Percentiles rank a stretch among this genome's conserved stretches.
Conservation (phyloP, 2,113 vertebrate genomes). For the Corydoras maculifer region DNA sequence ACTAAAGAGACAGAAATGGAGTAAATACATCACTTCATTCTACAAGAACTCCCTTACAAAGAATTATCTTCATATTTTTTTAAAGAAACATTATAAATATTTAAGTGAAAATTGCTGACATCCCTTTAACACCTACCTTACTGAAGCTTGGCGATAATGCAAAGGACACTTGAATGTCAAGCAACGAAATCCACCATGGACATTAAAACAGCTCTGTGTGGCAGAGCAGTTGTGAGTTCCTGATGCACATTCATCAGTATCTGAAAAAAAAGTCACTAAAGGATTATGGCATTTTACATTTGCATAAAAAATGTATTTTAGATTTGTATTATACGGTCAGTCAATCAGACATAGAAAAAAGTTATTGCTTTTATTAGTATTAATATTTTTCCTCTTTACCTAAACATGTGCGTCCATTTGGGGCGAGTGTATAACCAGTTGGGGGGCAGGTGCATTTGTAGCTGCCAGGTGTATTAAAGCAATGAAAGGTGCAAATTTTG, state of each 20-base stretch:
- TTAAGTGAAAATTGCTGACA: neutral
- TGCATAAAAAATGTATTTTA: too few relatives aligned
- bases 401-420: slow-evolving; percentile 89
- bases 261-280: slow-evolving; percentile 52
- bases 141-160: slow-evolving; percentile 79
- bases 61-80: neutral
- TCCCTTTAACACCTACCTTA: slow-evolving; percentile 74
- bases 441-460: slow-evolving; percentile 88
- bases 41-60: neutral
- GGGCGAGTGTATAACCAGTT: slow-evolving; percentile 75
- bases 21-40: slow-evolving; percentile 46
- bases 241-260: slow-evolving; percentile 85
- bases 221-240: slow-evolving; percentile 80
- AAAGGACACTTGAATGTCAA: slow-evolving; percentile 80
- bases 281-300: too few relatives aligned
- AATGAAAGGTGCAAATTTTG: slow-evolving; percentile 85
- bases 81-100: too few relatives aligned
- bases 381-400: slow-evolving; percentile 60
- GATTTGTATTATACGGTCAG: too few relatives aligned
- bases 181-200: slow-evolving; percentile 85
- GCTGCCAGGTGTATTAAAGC: slow-evolving; percentile 82
- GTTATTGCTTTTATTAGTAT: neutral
- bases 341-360: too few relatives aligned
- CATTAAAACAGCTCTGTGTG: slow-evolving; percentile 89
- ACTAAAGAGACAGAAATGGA: slow-evolving; percentile 67